Evolutionary conservation across 2,797 vertebrate species (phyloP), one percentile per base, ranked within the genome.

Genomic region (Adrianichthys oophorus): DNA sequence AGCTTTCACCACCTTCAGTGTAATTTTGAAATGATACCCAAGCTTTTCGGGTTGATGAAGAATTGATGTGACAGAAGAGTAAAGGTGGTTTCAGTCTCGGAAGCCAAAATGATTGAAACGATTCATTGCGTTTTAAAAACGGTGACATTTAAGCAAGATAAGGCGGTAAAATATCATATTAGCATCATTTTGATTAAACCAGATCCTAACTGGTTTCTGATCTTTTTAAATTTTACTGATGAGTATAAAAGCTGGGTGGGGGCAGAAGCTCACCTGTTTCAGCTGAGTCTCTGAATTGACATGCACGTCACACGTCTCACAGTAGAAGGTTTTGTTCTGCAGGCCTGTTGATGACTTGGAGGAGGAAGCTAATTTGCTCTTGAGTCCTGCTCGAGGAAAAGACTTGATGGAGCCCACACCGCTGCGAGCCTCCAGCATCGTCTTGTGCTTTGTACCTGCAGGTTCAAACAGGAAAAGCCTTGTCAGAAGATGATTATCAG

Each of bases 201-300:
- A 40, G 50, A 16, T 43, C 14, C 26, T 19, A 16, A 21, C 47
- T 15, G 0, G 26, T 4, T 32, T 16, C 19, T 23, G 48, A 16
- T 23, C 21, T n/a, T 15, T 47, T 46, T 24, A 48, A 15, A 19
- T 19, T 18, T 19, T 7, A 10, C 4, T 24, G 32, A 13, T 41
- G 37, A 52, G 32, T 14, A 41, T 14, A 1, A 43, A 24, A 15
- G 23, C 40, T 5, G 18, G 21, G 21, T 0, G 15, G 18, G 23
- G 48, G 7, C 15, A 5, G 7, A 32, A 32, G 26, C 85, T 84
- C 70, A 93, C 98, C 97, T 99, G 98, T 74, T 99, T 99, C 41
- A 99, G 95, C 14, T 99, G 98, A 60, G 96, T 98, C 93, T 99
- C 98, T 32, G 98, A 99, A 86, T 99, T 99, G 83, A 99, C 96